phyloP scores from a whole-genome alignment of 2,888 invertebrate genomes.

The Lasioglossum marginatum region DNA sequence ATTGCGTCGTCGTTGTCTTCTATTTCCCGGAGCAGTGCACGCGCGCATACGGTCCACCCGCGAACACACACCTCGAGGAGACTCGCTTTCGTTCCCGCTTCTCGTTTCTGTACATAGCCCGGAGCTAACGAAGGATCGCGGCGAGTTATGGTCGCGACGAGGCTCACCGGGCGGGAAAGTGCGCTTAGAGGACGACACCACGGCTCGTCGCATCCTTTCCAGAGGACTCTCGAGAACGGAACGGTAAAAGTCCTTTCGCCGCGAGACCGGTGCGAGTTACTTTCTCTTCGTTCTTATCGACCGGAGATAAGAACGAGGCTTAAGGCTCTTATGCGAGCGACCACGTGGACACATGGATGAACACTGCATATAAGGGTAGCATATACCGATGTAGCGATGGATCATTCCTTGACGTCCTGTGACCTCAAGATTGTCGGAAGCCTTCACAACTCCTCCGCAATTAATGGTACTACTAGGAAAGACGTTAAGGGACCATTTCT shows the following conservation, averaged over 20 bases:
- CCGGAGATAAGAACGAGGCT: not conserved
- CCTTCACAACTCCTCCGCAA: not conserved
- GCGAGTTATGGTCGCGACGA: not conserved
- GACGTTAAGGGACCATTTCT: not conserved
- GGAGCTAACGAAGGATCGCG: conserved; percentile 9
- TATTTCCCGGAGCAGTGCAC: not conserved
- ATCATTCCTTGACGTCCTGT: not conserved
- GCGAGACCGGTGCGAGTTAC: not conserved
- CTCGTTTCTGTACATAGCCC: conserved; percentile 35
- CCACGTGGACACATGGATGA: not conserved
- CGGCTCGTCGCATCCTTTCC: not conserved
- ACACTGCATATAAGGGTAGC: no score
- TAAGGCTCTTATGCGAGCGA: not conserved
- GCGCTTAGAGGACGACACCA: conserved; percentile 25
- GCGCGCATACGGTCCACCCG: not conserved
- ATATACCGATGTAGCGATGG: no score
- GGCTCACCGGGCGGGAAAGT: conserved; percentile 10
- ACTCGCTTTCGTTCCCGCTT: conserved; percentile 21
- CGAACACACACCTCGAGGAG: not conserved
- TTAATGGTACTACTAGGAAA: not conserved
- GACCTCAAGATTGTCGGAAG: not conserved
- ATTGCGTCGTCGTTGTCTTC: not conserved
- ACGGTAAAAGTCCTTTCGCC: not conserved
- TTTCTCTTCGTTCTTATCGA: not conserved
- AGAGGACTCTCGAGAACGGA: not conserved